Evolutionary conservation across 2,888 invertebrate species (phyloP).

Genomic region (Drosophila subsilvestris): DNA sequence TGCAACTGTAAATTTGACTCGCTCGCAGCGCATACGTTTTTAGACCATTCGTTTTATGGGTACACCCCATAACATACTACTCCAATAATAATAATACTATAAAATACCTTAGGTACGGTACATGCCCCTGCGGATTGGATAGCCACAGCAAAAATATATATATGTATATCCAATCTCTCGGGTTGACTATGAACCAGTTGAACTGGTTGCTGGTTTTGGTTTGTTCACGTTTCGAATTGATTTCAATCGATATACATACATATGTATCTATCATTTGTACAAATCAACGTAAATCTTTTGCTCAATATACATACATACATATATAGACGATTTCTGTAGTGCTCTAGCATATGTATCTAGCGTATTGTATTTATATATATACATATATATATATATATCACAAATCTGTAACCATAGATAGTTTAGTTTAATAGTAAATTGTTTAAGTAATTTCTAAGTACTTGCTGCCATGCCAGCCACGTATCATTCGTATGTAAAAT

Average conservation of each 20-base stretch:
- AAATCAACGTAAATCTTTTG: slow-evolving; percentile 28
- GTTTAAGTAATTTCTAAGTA: slow-evolving; percentile 32
- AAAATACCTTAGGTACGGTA: background rate
- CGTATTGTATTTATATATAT: background rate
- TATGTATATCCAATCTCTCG: slow-evolving; percentile 3
- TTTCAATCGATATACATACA: slow-evolving; percentile 29
- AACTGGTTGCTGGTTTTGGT: slow-evolving; percentile 69
- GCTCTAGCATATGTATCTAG: too few relatives aligned
- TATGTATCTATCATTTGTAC: slow-evolving; percentile 25
- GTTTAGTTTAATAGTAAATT: slow-evolving; percentile 34
- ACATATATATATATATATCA: too few relatives aligned
- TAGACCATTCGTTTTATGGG: slow-evolving; percentile 18
- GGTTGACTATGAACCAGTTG: slow-evolving; percentile 3
- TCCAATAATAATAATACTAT: too few relatives aligned
- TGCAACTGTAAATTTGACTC: slow-evolving; percentile 38
- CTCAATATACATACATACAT: slow-evolving; percentile 3
- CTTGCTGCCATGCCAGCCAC: background rate
- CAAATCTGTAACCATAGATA: background rate
- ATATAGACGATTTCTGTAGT: slow-evolving; percentile 23
- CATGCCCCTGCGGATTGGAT: background rate
- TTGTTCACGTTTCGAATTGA: slow-evolving; percentile 71
- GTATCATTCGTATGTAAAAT: slow-evolving; percentile 24
- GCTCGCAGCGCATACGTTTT: slow-evolving; percentile 1
- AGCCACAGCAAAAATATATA: too few relatives aligned
- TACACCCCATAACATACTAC: background rate